phyloP scores from a whole-genome alignment of 2,797 vertebrate species.

The Thripadectes ignobilis region DNA sequence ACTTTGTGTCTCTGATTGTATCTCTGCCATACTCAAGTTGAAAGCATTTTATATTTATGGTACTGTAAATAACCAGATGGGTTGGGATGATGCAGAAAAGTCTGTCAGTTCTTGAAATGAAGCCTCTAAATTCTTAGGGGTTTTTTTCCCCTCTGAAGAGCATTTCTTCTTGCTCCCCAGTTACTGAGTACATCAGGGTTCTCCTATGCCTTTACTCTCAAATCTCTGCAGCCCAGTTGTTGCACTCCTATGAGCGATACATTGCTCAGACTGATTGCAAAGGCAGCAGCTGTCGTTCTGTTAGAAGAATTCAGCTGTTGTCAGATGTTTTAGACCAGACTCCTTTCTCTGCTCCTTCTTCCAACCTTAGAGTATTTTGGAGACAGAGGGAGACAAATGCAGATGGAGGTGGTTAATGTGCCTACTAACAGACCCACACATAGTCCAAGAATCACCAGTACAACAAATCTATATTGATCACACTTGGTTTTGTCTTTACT shows the following conservation, averaged over 20 bases:
- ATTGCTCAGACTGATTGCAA: background rate
- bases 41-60: background rate
- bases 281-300: background rate
- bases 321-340: background rate
- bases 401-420: background rate
- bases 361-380: background rate
- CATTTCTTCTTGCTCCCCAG: background rate
- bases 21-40: background rate
- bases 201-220: fast-evolving
- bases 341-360: background rate
- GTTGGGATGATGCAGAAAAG: background rate
- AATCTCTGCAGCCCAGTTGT: background rate
- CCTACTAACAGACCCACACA: background rate
- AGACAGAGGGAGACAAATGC: background rate
- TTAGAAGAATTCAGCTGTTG: background rate
- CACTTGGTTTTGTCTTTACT: background rate
- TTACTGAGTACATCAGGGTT: background rate
- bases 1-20: background rate
- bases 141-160: background rate
- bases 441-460: background rate
- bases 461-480: background rate
- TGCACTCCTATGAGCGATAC: background rate
- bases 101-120: background rate
- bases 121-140: background rate
- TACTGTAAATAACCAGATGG: background rate